These are phyloP conservation scores for Perodicticus potto DNA, from an alignment of 2,797 vertebrate species.

Conservation along the genomic window DNA sequence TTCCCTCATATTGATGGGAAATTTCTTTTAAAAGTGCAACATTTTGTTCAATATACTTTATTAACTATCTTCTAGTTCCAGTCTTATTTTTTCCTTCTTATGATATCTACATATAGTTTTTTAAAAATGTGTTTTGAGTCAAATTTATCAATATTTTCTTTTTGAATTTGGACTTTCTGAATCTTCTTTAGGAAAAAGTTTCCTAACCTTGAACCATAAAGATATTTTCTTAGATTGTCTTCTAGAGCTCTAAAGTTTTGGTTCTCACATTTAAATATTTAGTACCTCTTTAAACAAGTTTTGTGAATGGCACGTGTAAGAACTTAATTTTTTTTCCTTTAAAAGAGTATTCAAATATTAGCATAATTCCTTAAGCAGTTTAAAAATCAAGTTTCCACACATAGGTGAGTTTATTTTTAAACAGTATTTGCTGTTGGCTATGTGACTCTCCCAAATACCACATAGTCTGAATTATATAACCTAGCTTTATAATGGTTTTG, in stretches of 20 bases:
- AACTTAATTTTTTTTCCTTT: not conserved
- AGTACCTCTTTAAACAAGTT: not conserved
- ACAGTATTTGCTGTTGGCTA: not conserved
- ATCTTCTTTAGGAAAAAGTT: not conserved
- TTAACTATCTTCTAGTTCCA: constrained; percentile 2
- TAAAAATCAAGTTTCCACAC: not conserved
- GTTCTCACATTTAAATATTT: not conserved
- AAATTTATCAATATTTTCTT: not conserved
- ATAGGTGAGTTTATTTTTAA: not conserved
- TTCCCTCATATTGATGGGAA: no score
- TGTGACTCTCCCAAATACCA: not conserved
- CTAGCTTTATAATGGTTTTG: not conserved
- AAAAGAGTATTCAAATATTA: not conserved
- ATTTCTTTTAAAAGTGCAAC: not conserved
- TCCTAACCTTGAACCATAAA: not conserved
- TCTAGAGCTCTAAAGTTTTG: not conserved
- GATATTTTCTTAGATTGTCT: not conserved
- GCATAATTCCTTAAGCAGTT: not conserved
- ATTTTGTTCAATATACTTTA: not conserved
- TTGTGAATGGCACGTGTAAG: not conserved
- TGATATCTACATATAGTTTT: not conserved
- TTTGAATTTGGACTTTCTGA: not conserved
- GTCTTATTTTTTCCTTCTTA: not conserved
- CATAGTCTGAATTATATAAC: not conserved
- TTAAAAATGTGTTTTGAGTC: not conserved